Evolutionary conservation across 64 coral and sea anemone species (phyloP).

Genomic region (Stichodactyla helianthus): DNA sequence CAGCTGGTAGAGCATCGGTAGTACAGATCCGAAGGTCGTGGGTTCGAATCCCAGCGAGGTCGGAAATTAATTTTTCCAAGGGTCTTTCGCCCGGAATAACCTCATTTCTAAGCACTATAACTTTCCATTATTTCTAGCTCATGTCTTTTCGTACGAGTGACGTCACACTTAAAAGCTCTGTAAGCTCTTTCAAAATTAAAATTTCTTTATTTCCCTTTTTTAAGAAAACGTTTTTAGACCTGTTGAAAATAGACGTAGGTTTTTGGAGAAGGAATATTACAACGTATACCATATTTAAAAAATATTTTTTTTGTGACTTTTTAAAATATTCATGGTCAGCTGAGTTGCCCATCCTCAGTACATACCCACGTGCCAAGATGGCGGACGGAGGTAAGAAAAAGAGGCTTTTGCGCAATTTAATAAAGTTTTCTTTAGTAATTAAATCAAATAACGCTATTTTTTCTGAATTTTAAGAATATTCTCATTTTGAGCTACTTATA

Average conservation of each 20-base stretch:
- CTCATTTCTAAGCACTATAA: too few relatives aligned
- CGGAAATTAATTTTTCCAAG: too few relatives aligned
- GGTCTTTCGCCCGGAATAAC: too few relatives aligned
- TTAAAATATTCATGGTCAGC: not conserved
- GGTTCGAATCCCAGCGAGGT: too few relatives aligned
- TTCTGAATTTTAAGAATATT: not conserved
- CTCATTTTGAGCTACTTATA: not conserved
- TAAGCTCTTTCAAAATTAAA: too few relatives aligned
- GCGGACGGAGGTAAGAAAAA: slow-evolving; percentile 31
- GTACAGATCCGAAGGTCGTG: too few relatives aligned
- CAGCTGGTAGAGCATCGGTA: too few relatives aligned
- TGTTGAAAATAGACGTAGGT: not conserved
- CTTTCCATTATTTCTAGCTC: too few relatives aligned
- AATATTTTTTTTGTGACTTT: not conserved
- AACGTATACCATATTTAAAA: not conserved
- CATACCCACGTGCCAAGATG: slow-evolving; percentile 26
- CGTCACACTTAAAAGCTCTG: not conserved
- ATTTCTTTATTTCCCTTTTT: not conserved
- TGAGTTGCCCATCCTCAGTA: not conserved
- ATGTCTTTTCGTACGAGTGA: too few relatives aligned
- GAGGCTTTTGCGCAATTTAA: slow-evolving; percentile 16
- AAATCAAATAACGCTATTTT: not conserved
- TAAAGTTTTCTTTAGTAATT: not conserved
- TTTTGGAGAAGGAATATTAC: not conserved
- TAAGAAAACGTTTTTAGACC: not conserved